Percentiles rank a stretch among this genome's conserved stretches.
Evolutionary conservation across 1,140 invertebrate species (phyloP).

Genomic region (Bombus confusus): DNA sequence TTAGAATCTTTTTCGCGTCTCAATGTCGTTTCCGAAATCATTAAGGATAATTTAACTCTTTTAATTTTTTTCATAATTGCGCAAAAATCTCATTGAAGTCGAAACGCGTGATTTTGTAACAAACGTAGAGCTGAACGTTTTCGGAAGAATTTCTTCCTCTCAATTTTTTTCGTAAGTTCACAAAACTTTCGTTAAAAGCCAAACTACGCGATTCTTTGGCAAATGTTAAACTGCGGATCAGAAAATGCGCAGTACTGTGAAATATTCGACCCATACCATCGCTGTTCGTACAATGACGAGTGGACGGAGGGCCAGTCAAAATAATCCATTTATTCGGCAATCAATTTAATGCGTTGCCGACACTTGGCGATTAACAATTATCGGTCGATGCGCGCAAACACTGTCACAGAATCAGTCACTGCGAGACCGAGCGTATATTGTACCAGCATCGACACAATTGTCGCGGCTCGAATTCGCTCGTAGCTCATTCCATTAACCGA

Average conservation of each 20-base stretch:
- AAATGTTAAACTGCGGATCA: background rate
- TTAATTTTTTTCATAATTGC: too few relatives aligned
- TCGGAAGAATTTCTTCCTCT: too few relatives aligned
- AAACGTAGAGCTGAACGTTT: too few relatives aligned
- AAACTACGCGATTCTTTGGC: background rate
- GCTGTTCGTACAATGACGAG: too few relatives aligned
- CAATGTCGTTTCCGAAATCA: too few relatives aligned
- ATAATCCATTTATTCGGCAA: slow-evolving; percentile 49
- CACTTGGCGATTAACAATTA: slow-evolving; percentile 49
- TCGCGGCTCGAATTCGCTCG: slow-evolving; percentile 14
- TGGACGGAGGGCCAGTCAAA: background rate
- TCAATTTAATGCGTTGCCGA: slow-evolving; percentile 47
- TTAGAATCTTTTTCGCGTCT: too few relatives aligned
- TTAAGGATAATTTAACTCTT: too few relatives aligned
- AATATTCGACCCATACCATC: background rate
- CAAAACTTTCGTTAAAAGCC: background rate
- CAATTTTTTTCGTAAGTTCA: background rate
- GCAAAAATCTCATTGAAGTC: too few relatives aligned
- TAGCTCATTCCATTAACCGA: slow-evolving; percentile 42
- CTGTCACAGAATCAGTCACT: background rate
- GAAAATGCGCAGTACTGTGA: background rate
- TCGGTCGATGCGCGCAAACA: slow-evolving; percentile 27
- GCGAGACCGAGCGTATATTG: background rate
- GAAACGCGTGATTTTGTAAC: too few relatives aligned
- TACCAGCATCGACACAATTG: slow-evolving; percentile 21